Conservation (phyloP, 2,888 invertebrate species). For the Zhuqinia jingwanae region DNA sequence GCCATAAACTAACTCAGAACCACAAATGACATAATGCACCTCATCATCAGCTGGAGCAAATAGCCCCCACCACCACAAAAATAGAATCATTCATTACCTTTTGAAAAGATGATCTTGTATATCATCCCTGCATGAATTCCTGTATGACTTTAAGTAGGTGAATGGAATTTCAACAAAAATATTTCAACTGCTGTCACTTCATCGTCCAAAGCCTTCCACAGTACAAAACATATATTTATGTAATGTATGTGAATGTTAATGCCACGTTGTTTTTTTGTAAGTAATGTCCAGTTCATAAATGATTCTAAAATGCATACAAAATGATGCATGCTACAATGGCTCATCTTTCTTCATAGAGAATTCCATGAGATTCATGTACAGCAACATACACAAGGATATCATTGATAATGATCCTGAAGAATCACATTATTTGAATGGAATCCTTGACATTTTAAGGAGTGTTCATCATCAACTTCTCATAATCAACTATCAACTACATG, state of each 20-base stretch:
- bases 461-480: constrained; percentile 63
- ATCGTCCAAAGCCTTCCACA: too few species aligned
- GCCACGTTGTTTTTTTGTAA: too few species aligned
- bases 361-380: not conserved
- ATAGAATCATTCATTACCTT: constrained; percentile 48
- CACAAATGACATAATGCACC: constrained; percentile 50
- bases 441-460: constrained; percentile 69
- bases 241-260: too few species aligned
- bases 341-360: not conserved
- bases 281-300: not conserved
- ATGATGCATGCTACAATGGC: not conserved
- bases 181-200: constrained; percentile 24
- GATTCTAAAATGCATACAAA: not conserved
- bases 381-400: too few species aligned
- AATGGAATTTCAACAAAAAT: constrained; percentile 63
- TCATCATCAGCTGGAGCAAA: constrained; percentile 62
- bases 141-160: constrained; percentile 49
- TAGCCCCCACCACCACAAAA: constrained; percentile 39
- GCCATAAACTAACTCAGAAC: constrained; percentile 21
- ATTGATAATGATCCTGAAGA: not conserved
- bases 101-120: constrained; percentile 61
- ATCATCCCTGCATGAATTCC: constrained; percentile 61
- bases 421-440: constrained; percentile 60
- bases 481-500: constrained; percentile 32
- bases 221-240: too few species aligned